Evolutionary conservation across 2,797 vertebrate genomes (phyloP).

Genomic region (Chrosomus eos): DNA sequence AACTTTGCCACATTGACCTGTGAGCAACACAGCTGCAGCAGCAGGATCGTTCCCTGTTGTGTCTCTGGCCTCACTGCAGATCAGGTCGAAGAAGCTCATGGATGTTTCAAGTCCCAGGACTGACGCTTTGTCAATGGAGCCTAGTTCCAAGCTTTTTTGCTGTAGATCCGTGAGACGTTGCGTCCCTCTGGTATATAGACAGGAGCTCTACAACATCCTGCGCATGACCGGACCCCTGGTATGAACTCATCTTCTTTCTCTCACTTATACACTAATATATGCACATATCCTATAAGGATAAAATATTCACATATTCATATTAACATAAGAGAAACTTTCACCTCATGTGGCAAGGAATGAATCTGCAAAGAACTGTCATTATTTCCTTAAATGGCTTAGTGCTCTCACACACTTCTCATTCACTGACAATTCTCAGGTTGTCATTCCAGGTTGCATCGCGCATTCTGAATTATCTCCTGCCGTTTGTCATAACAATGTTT

Average conservation of each 20-base stretch:
- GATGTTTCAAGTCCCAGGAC: conserved; percentile 39
- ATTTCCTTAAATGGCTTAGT: background rate
- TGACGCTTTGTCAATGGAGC: conserved; percentile 42
- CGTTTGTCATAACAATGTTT: conserved; percentile 78
- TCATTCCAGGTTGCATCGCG: conserved; percentile 72
- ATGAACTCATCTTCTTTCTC: conserved; percentile 50
- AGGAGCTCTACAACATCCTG: conserved; percentile 77
- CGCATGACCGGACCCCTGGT: conserved; percentile 79
- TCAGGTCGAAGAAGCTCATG: conserved; percentile 45
- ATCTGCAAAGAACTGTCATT: background rate
- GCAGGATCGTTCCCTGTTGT: background rate
- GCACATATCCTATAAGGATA: background rate
- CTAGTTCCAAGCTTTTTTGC: conserved; percentile 67
- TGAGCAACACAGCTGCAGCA: conserved; percentile 39
- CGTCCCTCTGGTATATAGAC: conserved; percentile 68
- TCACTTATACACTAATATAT: background rate
- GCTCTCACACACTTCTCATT: conserved; percentile 14
- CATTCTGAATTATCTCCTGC: conserved; percentile 73
- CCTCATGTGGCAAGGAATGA: background rate
- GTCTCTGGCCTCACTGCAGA: conserved; percentile 26
- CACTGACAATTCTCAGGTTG: conserved; percentile 24
- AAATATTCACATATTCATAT: background rate
- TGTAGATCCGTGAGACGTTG: conserved; percentile 62
- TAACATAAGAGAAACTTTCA: background rate
- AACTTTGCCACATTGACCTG: conserved; percentile 51